phyloP scores from a whole-genome alignment of 1,140 invertebrate species.

The Drosophila orosa region DNA sequence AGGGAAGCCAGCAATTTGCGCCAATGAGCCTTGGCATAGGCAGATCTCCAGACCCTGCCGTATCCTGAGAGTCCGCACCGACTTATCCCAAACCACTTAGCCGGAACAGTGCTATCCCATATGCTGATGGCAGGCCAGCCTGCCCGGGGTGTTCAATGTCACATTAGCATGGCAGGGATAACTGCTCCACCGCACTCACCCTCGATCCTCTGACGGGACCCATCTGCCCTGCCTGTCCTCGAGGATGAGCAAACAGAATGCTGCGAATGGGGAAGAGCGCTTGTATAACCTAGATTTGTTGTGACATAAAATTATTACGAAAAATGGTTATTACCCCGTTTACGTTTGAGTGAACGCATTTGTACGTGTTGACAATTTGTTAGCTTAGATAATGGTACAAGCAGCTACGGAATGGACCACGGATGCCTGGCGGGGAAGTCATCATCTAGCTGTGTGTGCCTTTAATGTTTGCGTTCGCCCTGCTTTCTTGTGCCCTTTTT shows the following conservation, averaged over 20 bases:
- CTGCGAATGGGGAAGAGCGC: constrained; percentile 39
- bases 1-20: constrained; percentile 55
- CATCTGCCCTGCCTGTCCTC: constrained; percentile 30
- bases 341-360: constrained; percentile 84
- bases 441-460: constrained; percentile 58
- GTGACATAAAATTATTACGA: constrained; percentile 83
- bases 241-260: constrained; percentile 33
- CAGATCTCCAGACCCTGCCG: constrained; percentile 7
- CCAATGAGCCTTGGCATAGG: constrained; percentile 32
- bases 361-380: constrained; percentile 84
- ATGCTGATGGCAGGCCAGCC: constrained; percentile 15
- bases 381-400: constrained; percentile 79
- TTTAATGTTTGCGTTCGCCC: constrained; percentile 50
- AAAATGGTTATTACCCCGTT: constrained; percentile 84
- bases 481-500: constrained; percentile 27
- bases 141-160: constrained; percentile 37
- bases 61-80: background rate
- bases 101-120: constrained; percentile 19
- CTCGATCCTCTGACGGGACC: constrained; percentile 15
- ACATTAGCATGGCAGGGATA: constrained; percentile 36
- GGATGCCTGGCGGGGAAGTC: constrained; percentile 39
- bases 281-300: constrained; percentile 80
- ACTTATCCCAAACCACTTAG: constrained; percentile 1
- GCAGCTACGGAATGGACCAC: constrained; percentile 38
- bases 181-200: constrained; percentile 1